phyloP scores from a whole-genome alignment of 2,797 vertebrate species.

The Hemibagrus guttatus region DNA sequence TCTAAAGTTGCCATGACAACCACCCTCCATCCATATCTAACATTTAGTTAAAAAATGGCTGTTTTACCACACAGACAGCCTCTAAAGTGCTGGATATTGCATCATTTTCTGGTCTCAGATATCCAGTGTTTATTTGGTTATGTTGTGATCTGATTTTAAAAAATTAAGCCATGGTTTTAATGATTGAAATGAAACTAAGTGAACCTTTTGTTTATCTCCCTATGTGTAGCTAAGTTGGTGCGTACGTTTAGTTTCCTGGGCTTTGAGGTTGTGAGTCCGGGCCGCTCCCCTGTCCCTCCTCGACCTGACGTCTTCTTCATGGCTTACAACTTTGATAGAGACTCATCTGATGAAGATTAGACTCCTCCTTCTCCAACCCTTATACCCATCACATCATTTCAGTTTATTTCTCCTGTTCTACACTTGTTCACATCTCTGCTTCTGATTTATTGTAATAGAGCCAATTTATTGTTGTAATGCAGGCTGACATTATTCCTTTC shows the following conservation, averaged over 20 bases:
- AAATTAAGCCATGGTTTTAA: neutral
- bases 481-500: conserved; percentile 36
- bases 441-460: conserved; percentile 66
- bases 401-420: conserved; percentile 18
- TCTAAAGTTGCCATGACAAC: neutral
- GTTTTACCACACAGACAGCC: neutral
- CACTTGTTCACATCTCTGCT: conserved; percentile 37
- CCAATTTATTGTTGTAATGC: conserved; percentile 58
- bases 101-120: neutral
- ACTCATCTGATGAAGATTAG: conserved; percentile 83
- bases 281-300: conserved; percentile 81
- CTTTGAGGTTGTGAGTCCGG: conserved; percentile 87
- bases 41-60: neutral
- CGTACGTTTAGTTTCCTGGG: conserved; percentile 85
- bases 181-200: neutral
- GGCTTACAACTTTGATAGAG: conserved; percentile 83
- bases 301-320: conserved; percentile 85
- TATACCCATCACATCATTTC: conserved; percentile 20
- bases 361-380: conserved; percentile 24
- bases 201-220: neutral
- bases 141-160: neutral
- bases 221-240: conserved; percentile 76
- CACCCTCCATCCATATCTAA: neutral
- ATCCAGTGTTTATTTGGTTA: neutral
- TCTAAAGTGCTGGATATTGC: neutral